A percentile compares a stretch with the other conserved stretches of the same genome.
Evolutionary conservation across 2,797 vertebrate species (phyloP).

Genomic region (Peromyscus melanophrys): DNA sequence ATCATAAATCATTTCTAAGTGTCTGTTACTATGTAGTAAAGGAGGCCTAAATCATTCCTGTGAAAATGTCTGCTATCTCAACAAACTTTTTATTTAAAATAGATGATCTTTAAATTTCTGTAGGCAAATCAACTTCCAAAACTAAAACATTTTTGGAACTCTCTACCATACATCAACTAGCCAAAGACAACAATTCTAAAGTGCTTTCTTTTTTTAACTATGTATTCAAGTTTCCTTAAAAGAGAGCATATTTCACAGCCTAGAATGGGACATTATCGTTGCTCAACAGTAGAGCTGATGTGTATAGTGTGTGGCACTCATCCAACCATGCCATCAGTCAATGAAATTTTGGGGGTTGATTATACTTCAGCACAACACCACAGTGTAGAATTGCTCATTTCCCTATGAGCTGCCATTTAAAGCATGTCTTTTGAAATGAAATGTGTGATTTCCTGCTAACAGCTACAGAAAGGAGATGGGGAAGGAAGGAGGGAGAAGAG

Average conservation of each 20-base stretch:
- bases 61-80: conserved; percentile 20
- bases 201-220: conserved; percentile 34
- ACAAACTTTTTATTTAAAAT: conserved; percentile 38
- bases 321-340: background rate
- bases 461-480: conserved; percentile 44
- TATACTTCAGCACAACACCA: background rate
- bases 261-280: conserved; percentile 42
- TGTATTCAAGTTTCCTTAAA: conserved; percentile 61
- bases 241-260: conserved; percentile 61
- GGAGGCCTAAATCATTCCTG: background rate
- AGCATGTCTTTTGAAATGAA: conserved; percentile 73
- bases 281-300: background rate
- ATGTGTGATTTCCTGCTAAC: conserved; percentile 70
- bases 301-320: background rate
- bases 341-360: conserved; percentile 1
- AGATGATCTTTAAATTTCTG: conserved; percentile 41
- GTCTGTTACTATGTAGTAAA: background rate
- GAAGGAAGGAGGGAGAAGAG: background rate
- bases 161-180: background rate
- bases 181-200: conserved; percentile 65
- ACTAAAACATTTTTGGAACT: conserved; percentile 27
- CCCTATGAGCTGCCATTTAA: conserved; percentile 70
- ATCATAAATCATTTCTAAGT: background rate
- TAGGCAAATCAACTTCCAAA: conserved; percentile 45
- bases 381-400: conserved; percentile 54